Evolutionary conservation across 2,113 vertebrate genomes (phyloP).

Genomic region (Boleophthalmus pectinirostris): DNA sequence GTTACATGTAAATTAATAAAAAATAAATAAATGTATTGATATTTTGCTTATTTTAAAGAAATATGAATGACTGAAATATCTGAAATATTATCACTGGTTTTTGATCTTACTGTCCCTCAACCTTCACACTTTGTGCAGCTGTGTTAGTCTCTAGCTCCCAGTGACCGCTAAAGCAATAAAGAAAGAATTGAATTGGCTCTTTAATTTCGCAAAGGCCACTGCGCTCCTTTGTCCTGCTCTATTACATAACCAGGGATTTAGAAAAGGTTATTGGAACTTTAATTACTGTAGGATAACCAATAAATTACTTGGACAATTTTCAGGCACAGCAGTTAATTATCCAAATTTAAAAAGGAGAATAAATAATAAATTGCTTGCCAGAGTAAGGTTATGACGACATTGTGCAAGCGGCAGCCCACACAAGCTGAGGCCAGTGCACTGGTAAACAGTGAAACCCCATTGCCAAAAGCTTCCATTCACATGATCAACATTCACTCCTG

Average conservation of each 20-base stretch:
- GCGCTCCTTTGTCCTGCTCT: constrained; percentile 2
- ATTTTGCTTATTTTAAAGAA: neutral
- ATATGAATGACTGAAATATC: neutral
- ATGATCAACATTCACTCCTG: constrained; percentile 44
- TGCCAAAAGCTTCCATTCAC: constrained; percentile 39
- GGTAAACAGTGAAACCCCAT: constrained; percentile 34
- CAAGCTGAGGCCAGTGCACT: neutral
- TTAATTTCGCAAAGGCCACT: constrained; percentile 7
- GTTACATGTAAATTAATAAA: neutral
- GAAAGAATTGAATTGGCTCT: constrained; percentile 6
- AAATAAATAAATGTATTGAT: too few relatives aligned
- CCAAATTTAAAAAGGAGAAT: neutral
- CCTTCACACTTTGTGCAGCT: neutral
- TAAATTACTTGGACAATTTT: neutral
- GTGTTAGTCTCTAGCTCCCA: neutral
- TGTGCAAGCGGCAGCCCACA: neutral
- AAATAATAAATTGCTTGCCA: neutral
- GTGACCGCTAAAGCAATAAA: neutral
- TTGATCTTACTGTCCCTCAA: neutral
- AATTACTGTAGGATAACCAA: constrained; percentile 3
- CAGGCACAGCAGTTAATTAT: neutral
- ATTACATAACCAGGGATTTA: constrained; percentile 1
- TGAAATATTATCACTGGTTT: neutral
- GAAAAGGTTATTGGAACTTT: constrained; percentile 6
- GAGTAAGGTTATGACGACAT: neutral